phyloP scores from a whole-genome alignment of 2,113 vertebrate species.

The Herpailurus yagouaroundi region DNA sequence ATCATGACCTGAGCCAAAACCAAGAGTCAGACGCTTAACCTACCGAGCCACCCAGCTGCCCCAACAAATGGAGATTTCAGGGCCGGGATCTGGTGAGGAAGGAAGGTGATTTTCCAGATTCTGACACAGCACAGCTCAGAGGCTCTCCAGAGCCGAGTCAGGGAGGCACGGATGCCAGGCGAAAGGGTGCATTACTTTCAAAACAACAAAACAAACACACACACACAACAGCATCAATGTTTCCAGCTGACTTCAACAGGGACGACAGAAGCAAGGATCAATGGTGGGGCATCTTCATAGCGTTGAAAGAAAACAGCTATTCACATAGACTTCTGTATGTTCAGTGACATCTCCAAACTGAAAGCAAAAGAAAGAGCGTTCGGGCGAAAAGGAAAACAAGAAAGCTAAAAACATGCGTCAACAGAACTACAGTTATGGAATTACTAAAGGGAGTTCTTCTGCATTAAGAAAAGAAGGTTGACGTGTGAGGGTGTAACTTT shows the following conservation, averaged over 20 bases:
- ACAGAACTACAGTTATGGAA: not conserved
- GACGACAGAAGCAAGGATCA: not conserved
- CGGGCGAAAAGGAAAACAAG: not conserved
- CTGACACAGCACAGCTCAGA: accelerated
- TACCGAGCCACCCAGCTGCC: no score
- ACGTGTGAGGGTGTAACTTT: no score
- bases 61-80: not conserved
- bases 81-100: not conserved
- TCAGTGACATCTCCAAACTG: not conserved
- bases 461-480: not conserved
- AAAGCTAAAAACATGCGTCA: not conserved
- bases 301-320: not conserved
- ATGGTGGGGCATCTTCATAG: not conserved
- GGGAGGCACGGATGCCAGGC: not conserved
- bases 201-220: not conserved
- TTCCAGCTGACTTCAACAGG: not conserved
- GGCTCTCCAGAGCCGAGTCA: not conserved
- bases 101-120: not conserved
- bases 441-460: not conserved
- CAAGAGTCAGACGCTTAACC: no score
- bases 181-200: not conserved
- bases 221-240: not conserved
- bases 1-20: no score
- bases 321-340: not conserved
- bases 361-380: not conserved